Base-by-base conservation (phyloP, 2,797 vertebrate genomes). In the Poecile montanus region DNA sequence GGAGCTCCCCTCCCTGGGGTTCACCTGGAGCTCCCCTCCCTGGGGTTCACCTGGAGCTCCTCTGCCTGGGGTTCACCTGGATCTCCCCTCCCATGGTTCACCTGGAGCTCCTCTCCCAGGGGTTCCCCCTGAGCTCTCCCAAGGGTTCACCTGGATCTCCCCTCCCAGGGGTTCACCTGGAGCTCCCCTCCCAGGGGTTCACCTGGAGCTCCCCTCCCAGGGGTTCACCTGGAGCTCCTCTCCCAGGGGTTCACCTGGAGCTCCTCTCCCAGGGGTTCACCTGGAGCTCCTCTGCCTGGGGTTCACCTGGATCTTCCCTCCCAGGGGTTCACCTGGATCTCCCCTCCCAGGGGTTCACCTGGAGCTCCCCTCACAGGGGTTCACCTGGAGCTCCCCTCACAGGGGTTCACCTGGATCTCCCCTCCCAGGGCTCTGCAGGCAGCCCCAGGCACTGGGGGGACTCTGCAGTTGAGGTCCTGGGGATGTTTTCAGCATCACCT, bases 361-460 rank as follows among this genome's bases (percentile, higher is more conserved):
- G 17, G 6, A 34, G 1, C 3, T 44, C 1, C 18, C 17, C 12
- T 47, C 0, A 7, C 13, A 48, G 0, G 10, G 16, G 1, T 4
- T 71, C 29, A 18, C 21, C 67, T 30, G 20, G 15, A 25, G 8
- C 7, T 51, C 20, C 18, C 13, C 32, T 27, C 3, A 19, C 7
- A 26, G 4, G 23, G 13, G 0, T 16, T 50, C 26, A 38, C 11
- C 34, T 32, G 16, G 36, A 18, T 2, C 8, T 16, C 8, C 67
- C 21, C 29, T 25, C 8, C 16, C 36, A 11, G 1, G 11, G 40
- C 23, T 25, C 22, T 40, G 38, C 47, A 5, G 42, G 50, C 56
- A 26, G 40, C 1, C 72, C 3, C 11, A 21, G 6, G 19, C 2
- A 6, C 2, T 0, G 0, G 7, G 19, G 15, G 26, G 6, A 4